These are phyloP conservation scores for Whitmania pigra DNA, from an alignment of 1,140 invertebrate genomes.

Conservation along the genomic window DNA sequence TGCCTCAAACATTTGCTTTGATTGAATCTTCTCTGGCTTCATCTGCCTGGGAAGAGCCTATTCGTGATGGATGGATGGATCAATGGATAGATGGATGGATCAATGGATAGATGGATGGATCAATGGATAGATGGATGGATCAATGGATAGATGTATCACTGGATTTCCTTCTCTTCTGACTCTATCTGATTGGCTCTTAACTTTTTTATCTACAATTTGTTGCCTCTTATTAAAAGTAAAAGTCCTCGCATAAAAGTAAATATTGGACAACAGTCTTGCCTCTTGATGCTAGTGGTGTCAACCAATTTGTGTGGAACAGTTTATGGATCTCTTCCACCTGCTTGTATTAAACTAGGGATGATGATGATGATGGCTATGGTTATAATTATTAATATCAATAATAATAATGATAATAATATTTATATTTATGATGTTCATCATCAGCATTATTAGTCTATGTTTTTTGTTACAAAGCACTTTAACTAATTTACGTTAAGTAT, in stretches of 20 bases:
- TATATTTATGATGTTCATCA: neutral
- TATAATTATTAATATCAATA: neutral
- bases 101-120: neutral
- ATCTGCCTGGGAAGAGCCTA: too few relatives aligned
- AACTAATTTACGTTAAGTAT: too few relatives aligned
- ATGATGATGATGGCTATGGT: neutral
- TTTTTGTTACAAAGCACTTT: too few relatives aligned
- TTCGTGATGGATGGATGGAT: neutral
- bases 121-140: neutral
- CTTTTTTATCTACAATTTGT: neutral
- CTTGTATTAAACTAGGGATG: neutral
- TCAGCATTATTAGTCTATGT: too few relatives aligned
- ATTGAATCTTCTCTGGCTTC: too few relatives aligned
- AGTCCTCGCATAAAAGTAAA: neutral
- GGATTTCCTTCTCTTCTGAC: neutral
- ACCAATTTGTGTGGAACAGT: neutral
- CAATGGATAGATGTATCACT: neutral
- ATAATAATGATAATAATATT: slow-evolving; percentile 9
- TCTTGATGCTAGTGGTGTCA: neutral
- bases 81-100: neutral
- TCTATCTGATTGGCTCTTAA: neutral
- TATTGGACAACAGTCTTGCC: neutral
- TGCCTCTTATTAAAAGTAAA: neutral
- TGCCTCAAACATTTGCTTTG: too few relatives aligned
- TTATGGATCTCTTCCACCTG: too few relatives aligned